Percentiles rank a stretch among this genome's conserved stretches.
phyloP scores from a whole-genome alignment of 2,888 invertebrate genomes.

The Eugnorisma glareosa region DNA sequence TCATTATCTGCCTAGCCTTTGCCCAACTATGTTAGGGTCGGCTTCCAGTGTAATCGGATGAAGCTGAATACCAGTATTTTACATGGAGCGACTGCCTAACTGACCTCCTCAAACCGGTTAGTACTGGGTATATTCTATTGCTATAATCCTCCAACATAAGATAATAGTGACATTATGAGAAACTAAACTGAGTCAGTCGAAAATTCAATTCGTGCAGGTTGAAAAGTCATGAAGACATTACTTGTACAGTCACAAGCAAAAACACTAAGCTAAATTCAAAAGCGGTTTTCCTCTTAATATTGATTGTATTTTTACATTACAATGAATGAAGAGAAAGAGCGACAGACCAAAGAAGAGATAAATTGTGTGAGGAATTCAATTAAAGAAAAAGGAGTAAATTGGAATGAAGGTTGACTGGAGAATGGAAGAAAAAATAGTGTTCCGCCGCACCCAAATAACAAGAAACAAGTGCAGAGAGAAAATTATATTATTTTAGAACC shows the following conservation, averaged over 20 bases:
- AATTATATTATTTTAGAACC: background rate
- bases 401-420: too few relatives aligned
- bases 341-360: background rate
- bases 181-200: too few relatives aligned
- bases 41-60: background rate
- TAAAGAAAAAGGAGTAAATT: background rate
- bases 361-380: background rate
- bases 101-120: background rate
- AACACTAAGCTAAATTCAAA: background rate
- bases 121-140: background rate
- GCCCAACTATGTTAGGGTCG: background rate
- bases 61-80: background rate
- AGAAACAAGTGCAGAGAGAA: background rate
- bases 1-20: background rate
- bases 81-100: background rate
- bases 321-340: background rate
- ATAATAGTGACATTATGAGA: background rate
- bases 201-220: background rate
- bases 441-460: background rate
- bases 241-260: background rate
- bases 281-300: background rate
- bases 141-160: background rate
- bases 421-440: background rate
- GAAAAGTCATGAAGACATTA: background rate
- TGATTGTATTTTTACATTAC: background rate